A percentile compares a stretch with the other conserved stretches of the same genome.
Conservation (phyloP, 2,797 vertebrate genomes). For the Micropoecilia bifurca region DNA sequence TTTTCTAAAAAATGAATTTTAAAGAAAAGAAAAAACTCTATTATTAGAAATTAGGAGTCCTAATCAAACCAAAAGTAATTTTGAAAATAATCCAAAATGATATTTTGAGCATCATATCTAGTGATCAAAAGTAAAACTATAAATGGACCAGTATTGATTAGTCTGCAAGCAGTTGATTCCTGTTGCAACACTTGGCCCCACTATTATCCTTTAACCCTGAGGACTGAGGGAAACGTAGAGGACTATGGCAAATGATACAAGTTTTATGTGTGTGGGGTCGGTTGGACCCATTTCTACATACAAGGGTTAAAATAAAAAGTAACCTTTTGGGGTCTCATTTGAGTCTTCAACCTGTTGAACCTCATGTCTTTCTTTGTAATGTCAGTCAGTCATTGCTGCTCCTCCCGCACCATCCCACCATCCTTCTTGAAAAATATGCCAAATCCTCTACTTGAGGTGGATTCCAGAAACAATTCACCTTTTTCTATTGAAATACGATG, state of each 20-base stretch:
- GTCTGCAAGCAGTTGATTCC: background rate
- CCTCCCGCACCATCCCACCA: background rate
- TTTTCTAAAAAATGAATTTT: background rate
- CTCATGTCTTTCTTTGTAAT: background rate
- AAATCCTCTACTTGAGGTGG: background rate
- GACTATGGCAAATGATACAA: too few relatives aligned
- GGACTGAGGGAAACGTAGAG: too few relatives aligned
- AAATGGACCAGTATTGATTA: background rate
- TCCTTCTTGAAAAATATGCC: background rate
- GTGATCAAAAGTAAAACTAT: background rate
- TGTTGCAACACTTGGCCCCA: background rate
- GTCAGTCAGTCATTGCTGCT: background rate
- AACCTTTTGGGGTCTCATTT: background rate
- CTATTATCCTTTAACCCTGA: background rate
- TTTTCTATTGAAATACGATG: background rate
- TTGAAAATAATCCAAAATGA: background rate
- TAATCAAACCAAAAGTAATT: background rate
- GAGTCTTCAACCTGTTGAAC: background rate
- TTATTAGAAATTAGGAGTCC: background rate
- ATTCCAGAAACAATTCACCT: background rate
- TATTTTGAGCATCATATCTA: background rate
- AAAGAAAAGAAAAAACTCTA: too few relatives aligned
- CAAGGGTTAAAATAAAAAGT: background rate
- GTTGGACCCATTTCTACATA: too few relatives aligned
- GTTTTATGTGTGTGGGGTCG: too few relatives aligned